A percentile compares a stretch with the other conserved stretches of the same genome.
Conservation (phyloP, 2,113 vertebrate species). For the Todiramphus saurophagus region DNA sequence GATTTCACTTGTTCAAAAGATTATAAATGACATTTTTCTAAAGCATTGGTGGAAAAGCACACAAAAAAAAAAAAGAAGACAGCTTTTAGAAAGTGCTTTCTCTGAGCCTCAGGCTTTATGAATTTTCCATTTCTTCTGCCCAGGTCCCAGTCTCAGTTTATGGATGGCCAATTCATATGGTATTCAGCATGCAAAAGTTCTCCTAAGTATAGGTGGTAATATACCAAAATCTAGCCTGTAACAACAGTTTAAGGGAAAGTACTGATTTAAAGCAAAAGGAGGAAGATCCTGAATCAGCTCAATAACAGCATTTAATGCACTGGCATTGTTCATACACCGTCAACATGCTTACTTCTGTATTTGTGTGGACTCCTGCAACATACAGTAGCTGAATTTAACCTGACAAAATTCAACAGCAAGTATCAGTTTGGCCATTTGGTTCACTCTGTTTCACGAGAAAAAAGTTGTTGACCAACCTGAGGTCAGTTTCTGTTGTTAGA, state of each 20-base stretch:
- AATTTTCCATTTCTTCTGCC: background rate
- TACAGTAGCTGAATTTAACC: background rate
- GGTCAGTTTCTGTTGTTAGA: background rate
- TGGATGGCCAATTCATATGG: background rate
- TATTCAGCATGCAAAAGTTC: background rate
- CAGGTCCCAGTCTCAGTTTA: background rate
- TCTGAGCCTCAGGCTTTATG: background rate
- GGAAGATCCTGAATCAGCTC: background rate
- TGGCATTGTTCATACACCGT: background rate
- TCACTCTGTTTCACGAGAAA: background rate
- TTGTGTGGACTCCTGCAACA: background rate
- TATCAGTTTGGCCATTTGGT: background rate
- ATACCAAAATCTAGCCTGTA: background rate
- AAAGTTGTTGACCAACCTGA: background rate
- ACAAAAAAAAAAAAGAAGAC: background rate
- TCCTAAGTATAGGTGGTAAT: background rate
- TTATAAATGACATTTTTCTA: conserved; percentile 3
- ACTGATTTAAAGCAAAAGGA: background rate
- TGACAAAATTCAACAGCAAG: background rate
- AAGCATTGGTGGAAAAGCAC: background rate
- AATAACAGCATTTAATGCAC: background rate
- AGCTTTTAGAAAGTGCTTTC: background rate
- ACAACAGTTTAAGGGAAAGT: background rate
- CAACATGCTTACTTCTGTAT: background rate
- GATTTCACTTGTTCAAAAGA: background rate